Percentiles rank a stretch among this genome's conserved stretches.
Conservation (phyloP, 2,797 vertebrate genomes). For the Periophthalmus magnuspinnatus region DNA sequence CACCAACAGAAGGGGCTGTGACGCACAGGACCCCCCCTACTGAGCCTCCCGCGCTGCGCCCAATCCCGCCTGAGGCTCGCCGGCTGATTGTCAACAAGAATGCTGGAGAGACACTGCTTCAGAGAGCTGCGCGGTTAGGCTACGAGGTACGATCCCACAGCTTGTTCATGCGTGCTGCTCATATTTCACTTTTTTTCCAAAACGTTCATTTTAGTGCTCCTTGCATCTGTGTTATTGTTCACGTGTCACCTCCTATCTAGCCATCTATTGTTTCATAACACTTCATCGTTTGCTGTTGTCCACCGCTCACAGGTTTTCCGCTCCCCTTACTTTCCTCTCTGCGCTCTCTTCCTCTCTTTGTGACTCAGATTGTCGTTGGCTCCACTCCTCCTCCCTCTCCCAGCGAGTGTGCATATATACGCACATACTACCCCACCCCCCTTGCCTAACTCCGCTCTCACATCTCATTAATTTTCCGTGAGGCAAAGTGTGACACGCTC, state of each 20-base stretch:
- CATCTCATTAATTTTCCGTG: conserved; percentile 78
- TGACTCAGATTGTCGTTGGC: conserved; percentile 77
- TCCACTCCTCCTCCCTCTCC: conserved; percentile 48
- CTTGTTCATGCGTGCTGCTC: background rate
- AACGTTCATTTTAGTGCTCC: conserved; percentile 48
- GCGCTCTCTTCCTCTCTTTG: conserved; percentile 74
- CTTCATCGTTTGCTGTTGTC: conserved; percentile 42
- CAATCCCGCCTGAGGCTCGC: conserved; percentile 94
- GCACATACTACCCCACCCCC: conserved; percentile 29
- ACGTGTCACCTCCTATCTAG: conserved; percentile 36
- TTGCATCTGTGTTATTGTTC: conserved; percentile 35
- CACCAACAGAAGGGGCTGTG: conserved; percentile 60
- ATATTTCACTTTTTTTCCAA: conserved; percentile 28
- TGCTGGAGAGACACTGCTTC: conserved; percentile 94
- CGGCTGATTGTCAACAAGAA: conserved; percentile 98
- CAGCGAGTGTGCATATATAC: conserved; percentile 24
- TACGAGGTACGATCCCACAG: conserved; percentile 82
- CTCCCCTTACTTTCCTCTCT: conserved; percentile 58
- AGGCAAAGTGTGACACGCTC: conserved; percentile 73
- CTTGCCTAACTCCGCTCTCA: conserved; percentile 68
- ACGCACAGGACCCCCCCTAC: conserved; percentile 73
- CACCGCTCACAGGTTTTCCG: conserved; percentile 18
- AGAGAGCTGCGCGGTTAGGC: conserved; percentile 92
- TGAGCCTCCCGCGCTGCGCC: conserved; percentile 84
- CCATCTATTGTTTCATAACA: conserved; percentile 38